These are phyloP conservation scores for Callinectes sapidus DNA, from an alignment of 2,888 invertebrate species.

Conservation along the genomic window DNA sequence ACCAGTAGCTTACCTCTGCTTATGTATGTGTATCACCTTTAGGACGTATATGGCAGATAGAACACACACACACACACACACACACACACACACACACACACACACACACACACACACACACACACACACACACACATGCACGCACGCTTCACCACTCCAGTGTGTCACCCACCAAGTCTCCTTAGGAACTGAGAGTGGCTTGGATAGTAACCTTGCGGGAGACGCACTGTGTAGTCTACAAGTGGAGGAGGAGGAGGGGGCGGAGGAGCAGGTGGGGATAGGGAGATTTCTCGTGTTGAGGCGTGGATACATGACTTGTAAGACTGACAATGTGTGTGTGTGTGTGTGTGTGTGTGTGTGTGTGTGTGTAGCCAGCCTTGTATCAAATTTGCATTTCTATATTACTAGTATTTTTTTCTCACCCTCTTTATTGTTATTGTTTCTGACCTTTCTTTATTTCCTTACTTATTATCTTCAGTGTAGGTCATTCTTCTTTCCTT, in stretches of 20 bases:
- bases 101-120: constrained; percentile 38
- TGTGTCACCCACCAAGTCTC: constrained; percentile 32
- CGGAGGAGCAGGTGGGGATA: neutral
- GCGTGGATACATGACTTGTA: neutral
- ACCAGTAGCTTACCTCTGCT: neutral
- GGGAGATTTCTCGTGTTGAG: neutral
- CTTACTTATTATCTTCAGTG: neutral
- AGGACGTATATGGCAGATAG: neutral
- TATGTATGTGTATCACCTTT: neutral
- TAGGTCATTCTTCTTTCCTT: neutral
- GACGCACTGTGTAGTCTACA: neutral
- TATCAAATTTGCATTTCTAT: neutral
- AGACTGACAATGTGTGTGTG: neutral
- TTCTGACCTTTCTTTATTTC: neutral
- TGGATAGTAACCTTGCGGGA: neutral
- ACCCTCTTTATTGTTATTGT: no score
- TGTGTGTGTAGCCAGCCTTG: neutral
- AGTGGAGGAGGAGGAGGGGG: constrained; percentile 20
- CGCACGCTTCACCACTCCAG: neutral
- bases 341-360: constrained; percentile 35
- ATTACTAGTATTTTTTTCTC: no score
- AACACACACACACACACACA: neutral
- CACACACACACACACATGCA: constrained; percentile 26
- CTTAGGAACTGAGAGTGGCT: neutral
- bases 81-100: constrained; percentile 11